Evolutionary conservation across 2,888 invertebrate species (phyloP).

Genomic region (Eupithecia inturbata): DNA sequence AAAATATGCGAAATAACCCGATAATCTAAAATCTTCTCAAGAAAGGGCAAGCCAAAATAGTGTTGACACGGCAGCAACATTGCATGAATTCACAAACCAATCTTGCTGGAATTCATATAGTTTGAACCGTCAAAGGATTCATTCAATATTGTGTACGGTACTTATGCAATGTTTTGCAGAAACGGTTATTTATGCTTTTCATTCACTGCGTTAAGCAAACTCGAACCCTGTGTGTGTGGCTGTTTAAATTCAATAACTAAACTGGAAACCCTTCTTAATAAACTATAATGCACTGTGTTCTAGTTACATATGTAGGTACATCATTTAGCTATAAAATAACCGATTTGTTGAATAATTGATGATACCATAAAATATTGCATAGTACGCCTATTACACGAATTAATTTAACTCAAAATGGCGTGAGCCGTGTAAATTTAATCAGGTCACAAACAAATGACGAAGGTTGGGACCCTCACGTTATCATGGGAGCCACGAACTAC

Average conservation of each 20-base stretch:
- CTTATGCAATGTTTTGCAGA: conserved; percentile 4
- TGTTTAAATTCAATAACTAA: neutral
- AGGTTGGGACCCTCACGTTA: conserved; percentile 75
- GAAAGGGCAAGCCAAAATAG: neutral
- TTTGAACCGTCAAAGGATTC: conserved; percentile 2
- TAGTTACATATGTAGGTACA: neutral
- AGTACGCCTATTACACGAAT: conserved; percentile 58
- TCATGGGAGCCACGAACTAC: conserved; percentile 67
- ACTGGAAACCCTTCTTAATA: neutral
- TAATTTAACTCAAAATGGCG: conserved; percentile 67
- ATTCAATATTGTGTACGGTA: neutral
- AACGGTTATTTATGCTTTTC: conserved; percentile 11
- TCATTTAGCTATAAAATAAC: neutral
- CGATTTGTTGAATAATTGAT: neutral
- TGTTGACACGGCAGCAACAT: neutral
- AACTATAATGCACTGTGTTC: neutral
- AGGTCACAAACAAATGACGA: conserved; percentile 78
- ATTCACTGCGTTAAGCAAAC: conserved; percentile 8
- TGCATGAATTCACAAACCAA: neutral
- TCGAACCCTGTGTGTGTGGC: neutral
- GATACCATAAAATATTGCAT: conserved; percentile 45
- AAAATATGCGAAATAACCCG: neutral
- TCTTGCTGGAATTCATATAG: conserved; percentile 2
- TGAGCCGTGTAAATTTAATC: conserved; percentile 79
- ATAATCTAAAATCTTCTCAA: neutral